phyloP scores from a whole-genome alignment of 2,113 vertebrate species.

The Xerus inauris region DNA sequence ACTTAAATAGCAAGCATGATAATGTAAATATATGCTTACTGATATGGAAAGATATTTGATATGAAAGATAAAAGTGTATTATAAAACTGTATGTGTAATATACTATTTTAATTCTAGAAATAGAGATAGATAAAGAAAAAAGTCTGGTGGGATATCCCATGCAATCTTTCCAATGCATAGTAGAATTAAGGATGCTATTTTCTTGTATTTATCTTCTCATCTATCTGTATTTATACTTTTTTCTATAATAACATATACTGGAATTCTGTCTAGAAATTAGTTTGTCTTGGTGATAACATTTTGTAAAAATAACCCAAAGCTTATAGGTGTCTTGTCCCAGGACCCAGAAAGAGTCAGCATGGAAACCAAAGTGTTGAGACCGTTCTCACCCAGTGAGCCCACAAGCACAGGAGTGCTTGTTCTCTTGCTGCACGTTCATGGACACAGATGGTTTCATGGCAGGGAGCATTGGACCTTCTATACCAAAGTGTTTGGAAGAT shows the following conservation, averaged over 20 bases:
- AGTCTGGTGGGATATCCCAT: background rate
- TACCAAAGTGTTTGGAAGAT: background rate
- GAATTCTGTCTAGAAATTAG: background rate
- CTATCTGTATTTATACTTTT: background rate
- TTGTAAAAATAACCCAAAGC: slow-evolving; percentile 1
- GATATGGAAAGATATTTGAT: background rate
- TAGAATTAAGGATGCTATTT: background rate
- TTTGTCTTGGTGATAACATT: background rate
- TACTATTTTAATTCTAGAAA: background rate
- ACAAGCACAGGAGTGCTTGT: no score
- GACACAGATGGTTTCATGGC: background rate
- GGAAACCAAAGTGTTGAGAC: background rate
- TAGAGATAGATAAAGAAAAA: background rate
- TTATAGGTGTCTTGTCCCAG: background rate
- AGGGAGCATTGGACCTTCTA: background rate
- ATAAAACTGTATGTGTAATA: background rate
- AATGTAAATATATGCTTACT: background rate
- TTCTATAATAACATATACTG: background rate
- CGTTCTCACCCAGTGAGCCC: background rate
- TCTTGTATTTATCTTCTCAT: slow-evolving; percentile 1
- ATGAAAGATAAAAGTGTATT: background rate
- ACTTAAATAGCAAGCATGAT: background rate
- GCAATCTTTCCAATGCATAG: background rate
- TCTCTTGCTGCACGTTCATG: background rate
- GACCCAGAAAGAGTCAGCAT: background rate